Percentiles rank a stretch among this genome's conserved stretches.
Conservation (phyloP, 2,113 vertebrate species). For the Eulacestoma nigropectus region DNA sequence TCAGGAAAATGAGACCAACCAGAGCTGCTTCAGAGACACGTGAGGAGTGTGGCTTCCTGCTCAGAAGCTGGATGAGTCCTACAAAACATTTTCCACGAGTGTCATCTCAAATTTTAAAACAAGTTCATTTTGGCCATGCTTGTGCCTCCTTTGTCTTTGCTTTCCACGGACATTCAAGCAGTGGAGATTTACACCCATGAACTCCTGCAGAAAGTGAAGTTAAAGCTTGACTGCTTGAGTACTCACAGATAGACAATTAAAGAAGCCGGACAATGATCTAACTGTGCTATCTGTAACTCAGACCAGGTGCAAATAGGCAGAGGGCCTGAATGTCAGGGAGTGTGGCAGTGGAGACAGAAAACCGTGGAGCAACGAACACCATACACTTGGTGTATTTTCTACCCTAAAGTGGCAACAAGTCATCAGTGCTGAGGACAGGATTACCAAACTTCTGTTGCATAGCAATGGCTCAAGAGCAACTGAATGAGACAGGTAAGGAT, state of each 20-base stretch:
- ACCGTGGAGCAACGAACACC: not conserved
- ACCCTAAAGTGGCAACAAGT: not conserved
- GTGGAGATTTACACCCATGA: not conserved
- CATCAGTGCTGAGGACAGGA: not conserved
- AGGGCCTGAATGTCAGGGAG: not conserved
- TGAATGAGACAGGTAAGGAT: constrained; percentile 35
- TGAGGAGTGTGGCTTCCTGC: not conserved
- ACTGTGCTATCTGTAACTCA: constrained; percentile 20
- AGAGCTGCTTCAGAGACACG: not conserved
- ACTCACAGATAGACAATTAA: constrained; percentile 16
- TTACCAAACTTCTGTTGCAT: not conserved
- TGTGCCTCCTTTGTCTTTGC: not conserved
- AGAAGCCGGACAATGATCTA: constrained; percentile 12
- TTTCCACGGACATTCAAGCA: not conserved
- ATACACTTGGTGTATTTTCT: not conserved
- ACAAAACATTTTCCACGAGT: not conserved
- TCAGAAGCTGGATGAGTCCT: not conserved
- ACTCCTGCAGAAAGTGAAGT: not conserved
- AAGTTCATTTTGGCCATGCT: not conserved
- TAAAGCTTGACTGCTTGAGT: not conserved
- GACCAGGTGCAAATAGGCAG: not conserved
- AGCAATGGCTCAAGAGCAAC: not conserved
- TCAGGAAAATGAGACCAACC: not conserved
- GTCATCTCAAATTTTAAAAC: not conserved
- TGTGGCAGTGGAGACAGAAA: not conserved